Evolutionary conservation across 2,888 invertebrate genomes (phyloP), one percentile per base, ranked within the genome.

Genomic region (Galerucella calmariensis): DNA sequence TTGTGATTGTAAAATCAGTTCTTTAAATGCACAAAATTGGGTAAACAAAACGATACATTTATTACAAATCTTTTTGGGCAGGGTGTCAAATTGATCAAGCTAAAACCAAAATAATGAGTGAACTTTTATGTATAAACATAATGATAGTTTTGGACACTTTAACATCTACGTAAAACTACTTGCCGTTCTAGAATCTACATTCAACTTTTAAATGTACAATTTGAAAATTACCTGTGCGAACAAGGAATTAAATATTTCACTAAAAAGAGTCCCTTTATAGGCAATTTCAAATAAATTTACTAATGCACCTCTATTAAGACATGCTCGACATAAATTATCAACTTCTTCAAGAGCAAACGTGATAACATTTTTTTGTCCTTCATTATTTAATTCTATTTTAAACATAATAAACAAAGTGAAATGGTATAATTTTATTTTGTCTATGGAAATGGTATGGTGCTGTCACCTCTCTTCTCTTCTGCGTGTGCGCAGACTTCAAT

Each of bases 51-150:
- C 12, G 24, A 51, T 20, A 51, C 66, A 66, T 48, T 6, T 11
- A 27, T 66, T 51, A 24, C 66, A 66, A 14, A 66, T 66, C 27
- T 66, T 66, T 48, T 46, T 24, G 8, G 66, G 66, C 14, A 66
- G n/a, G 24, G 24, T 24, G 14, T 66, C 66, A 66, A 16, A 11
- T 66, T 66, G 14, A 20, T 66, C 24, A 10, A 66, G 20, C 66
- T 66, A 27, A 48, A 66, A 66, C 20, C 11, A 66, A 16, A 16
- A 65, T 9, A 4, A 65, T 44, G 14, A n/a, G 51, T 51, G 5
- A 51, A 51, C n/a, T 51, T n/a, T 6, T 51, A 8, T 41, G 35
- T 41, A 41, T 1, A 41, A 41, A 41, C 35, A 41, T 35, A 35
- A 8, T 5, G 8, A 41, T 41, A 41, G 35, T 41, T 41, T 41